Base-by-base conservation (phyloP, 2,113 vertebrate species). In the Odontesthes bonariensis region DNA sequence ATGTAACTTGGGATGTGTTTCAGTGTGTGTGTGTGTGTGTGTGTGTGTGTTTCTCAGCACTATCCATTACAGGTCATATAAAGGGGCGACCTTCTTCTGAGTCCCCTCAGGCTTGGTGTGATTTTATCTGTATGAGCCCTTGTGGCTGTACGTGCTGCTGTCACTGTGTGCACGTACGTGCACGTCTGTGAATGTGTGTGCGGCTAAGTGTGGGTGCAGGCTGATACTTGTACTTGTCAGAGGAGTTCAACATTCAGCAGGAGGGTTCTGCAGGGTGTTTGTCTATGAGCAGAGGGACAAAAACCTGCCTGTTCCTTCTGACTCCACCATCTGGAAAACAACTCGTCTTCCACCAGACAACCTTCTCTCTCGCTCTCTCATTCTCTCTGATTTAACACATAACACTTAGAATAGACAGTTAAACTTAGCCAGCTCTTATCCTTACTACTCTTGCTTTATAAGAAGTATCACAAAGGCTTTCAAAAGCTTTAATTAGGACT, bases 21-120 rank as follows among this genome's bases (percentile, higher is more conserved):
- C 32, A 40, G 67, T 52, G 69, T 59, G 57, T 66, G 62, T 63
- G 5, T 38, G 35, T 38, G 5, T 38, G 35, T 38, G 35, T 55
- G 65, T 44, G 54, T 56, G 75, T 64, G 60, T 72, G 73, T 77
- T 32, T 78, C 47, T 72, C 59, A 76, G 77, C 42, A n/a, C 70
- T 84, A 84, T 88, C 79, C 65, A 78, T 86, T 82, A 84, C 84
- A 87, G 84, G 82, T 88, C 82, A 85, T 42, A 70, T 55, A 54
- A 75, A 85, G 68, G 79, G 69, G 20, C 52, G 7, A 53, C 69
- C 76, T 78, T 76, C 81, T 31, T 42, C 85, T 33, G 78, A 63
- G 86, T 61, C 75, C 76, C 85, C 70, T 52, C 78, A 69, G 86
- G 78, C 85, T 47, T 40, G 53, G 44, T 62, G 69, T 59, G 38